Evolutionary conservation across 2,113 vertebrate species (phyloP).

Genomic region (Actenoides lindsayi): DNA sequence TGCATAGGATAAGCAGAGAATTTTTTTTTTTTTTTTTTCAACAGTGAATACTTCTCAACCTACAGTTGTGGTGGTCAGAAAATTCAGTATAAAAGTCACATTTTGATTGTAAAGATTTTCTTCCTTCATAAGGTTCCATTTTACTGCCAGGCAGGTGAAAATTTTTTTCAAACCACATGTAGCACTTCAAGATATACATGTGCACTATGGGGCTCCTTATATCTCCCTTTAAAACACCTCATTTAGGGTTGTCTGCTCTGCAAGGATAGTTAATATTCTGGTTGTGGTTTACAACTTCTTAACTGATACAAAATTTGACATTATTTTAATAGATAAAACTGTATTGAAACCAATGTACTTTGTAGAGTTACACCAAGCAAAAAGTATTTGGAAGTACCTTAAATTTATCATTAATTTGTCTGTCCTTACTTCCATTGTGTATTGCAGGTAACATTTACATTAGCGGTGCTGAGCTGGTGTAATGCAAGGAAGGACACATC

Average conservation of each 20-base stretch:
- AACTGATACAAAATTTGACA: neutral
- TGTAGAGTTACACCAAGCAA: neutral
- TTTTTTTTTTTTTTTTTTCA: neutral
- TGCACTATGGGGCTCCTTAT: neutral
- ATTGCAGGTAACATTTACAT: conserved; percentile 57
- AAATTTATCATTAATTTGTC: neutral
- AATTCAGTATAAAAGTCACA: neutral
- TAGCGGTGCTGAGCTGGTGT: conserved; percentile 70
- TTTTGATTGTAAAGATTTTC: neutral
- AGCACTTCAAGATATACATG: neutral
- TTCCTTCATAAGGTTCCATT: neutral
- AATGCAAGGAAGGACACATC: conserved; percentile 87
- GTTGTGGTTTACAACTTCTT: neutral
- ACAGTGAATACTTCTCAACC: neutral
- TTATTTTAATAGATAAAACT: neutral
- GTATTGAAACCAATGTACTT: neutral
- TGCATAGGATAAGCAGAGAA: neutral
- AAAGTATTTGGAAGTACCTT: neutral
- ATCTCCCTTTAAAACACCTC: neutral
- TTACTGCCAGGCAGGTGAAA: neutral
- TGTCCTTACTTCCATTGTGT: neutral
- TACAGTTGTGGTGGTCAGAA: neutral
- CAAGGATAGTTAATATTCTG: neutral
- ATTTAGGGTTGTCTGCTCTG: neutral
- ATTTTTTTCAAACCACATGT: neutral